Base-by-base conservation (phyloP, 2,888 invertebrate species). In the Pogonocherus hispidulus region DNA sequence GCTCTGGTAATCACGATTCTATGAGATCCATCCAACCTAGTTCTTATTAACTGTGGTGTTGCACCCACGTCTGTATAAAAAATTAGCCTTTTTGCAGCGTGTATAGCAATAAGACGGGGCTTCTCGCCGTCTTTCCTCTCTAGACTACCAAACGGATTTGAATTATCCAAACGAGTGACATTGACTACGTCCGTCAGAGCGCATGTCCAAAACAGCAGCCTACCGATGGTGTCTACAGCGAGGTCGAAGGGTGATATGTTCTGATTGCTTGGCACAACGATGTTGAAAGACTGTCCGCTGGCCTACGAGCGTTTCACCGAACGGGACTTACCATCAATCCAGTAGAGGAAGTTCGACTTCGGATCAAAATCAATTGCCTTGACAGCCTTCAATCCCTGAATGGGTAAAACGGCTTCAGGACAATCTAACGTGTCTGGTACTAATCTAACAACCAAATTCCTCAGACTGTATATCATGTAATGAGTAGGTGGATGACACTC, bases 301-400 rank as follows among this genome's bases (percentile, higher is more conserved):
- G 90, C 72, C 59, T 89, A 82, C 0, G 93, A 91, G 63, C 92
- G 89, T 57, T 91, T 91, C 59, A 96, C 93, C 19, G 91, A 89
- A 77, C 91, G 90, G 1, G 90, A 89, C 69, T 94, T 91, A 0
- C 94, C 94, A 81, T 97, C 97, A 81, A 94, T 92, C 93, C 93
- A 93, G 82, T 92, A 93, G 41, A 93, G 85, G 75, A 88, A 87
- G 71, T 91, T 90, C 6, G 91, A 88, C 47, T 91, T 88, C 0
- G 96, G 94, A 86, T 98, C 97, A 82, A 93, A 97, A 82, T 95
- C 95, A 27, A 98, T 91, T 0, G 96, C 93, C 74, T 92, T 90
- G 0, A 95, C 91, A 78, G 91, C 92, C 82, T 93, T 94, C 55
- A 95, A 84, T 3, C 93, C 93, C 5, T 92, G 91, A 8, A 96